Evolutionary conservation across 2,797 vertebrate species (phyloP).

Genomic region (Masticophis lateralis): DNA sequence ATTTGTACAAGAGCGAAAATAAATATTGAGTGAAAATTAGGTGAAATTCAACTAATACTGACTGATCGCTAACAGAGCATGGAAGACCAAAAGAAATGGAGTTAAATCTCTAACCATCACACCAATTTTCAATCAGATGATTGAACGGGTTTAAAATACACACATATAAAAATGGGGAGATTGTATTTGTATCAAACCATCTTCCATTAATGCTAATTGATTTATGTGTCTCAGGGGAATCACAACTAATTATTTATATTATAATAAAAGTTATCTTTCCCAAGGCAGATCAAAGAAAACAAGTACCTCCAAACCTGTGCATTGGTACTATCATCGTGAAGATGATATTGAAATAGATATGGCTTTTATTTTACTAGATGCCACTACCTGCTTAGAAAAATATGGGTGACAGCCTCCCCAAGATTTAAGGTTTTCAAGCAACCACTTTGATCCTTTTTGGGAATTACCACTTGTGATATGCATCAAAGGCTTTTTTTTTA

Average conservation of each 20-base stretch:
- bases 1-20: background rate
- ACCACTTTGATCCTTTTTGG: background rate
- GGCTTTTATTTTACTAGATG: background rate
- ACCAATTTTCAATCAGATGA: background rate
- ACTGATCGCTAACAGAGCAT: background rate
- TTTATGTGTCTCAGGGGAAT: background rate
- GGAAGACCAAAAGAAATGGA: background rate
- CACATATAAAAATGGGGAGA: background rate
- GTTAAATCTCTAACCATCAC: background rate
- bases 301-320: background rate
- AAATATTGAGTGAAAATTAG: background rate
- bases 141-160: background rate
- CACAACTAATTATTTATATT: background rate
- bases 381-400: background rate
- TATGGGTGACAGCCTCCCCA: background rate
- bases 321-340: background rate
- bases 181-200: background rate
- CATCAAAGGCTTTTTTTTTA: background rate
- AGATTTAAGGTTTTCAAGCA: background rate
- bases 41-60: background rate
- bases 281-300: background rate
- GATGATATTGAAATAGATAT: background rate
- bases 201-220: background rate
- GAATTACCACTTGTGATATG: background rate
- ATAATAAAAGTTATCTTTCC: background rate